These are phyloP conservation scores for Chrysopa pallens DNA, from an alignment of 1,140 invertebrate genomes.

Conservation along the genomic window DNA sequence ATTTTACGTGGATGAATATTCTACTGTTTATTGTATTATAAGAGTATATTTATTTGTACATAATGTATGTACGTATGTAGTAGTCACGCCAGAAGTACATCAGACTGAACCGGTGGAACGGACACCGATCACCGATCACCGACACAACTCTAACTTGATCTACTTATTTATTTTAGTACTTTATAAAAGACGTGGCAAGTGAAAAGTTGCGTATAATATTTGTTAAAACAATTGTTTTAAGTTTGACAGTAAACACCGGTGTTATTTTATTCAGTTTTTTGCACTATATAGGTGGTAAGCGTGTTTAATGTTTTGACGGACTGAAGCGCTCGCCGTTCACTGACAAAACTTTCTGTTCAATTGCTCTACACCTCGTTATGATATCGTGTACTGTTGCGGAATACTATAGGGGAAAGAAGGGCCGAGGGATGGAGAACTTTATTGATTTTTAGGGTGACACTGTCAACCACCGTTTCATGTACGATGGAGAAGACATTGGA, in stretches of 20 bases:
- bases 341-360: slow-evolving; percentile 1
- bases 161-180: no score
- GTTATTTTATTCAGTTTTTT: neutral
- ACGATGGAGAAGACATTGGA: slow-evolving; percentile 27
- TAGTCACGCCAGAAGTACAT: neutral
- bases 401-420: slow-evolving; percentile 20
- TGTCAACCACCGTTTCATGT: slow-evolving; percentile 31
- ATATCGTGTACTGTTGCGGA: slow-evolving; percentile 5
- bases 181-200: no score
- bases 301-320: neutral
- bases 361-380: neutral
- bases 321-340: neutral
- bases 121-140: no score
- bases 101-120: neutral
- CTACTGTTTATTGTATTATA: neutral
- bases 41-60: no score
- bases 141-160: no score
- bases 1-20: neutral
- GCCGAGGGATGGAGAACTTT: slow-evolving; percentile 32
- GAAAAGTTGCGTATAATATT: no score
- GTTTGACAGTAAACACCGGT: neutral
- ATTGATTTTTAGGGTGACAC: slow-evolving; percentile 49
- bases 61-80: no score
- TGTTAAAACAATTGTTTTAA: no score
- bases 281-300: neutral